Percentiles rank a stretch among this genome's conserved stretches.
Evolutionary conservation across 2,113 vertebrate genomes (phyloP).

Genomic region (Uria aalge): DNA sequence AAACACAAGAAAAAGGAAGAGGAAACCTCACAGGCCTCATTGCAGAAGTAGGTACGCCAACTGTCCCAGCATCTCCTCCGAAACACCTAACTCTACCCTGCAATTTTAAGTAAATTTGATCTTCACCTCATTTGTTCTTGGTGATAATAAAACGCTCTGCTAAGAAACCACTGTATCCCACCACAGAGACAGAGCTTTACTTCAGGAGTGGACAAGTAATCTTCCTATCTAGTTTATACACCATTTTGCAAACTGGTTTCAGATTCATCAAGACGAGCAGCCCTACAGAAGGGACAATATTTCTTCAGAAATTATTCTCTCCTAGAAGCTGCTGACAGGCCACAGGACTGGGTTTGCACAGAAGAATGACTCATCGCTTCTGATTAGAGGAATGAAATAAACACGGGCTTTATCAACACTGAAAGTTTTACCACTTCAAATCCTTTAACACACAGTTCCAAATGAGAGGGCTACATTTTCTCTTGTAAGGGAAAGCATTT

Average conservation of each 20-base stretch:
- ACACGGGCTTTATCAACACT: not conserved
- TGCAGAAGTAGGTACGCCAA: accelerated
- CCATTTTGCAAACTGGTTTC: not conserved
- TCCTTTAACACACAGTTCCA: not conserved
- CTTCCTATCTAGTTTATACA: not conserved
- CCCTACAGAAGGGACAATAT: not conserved
- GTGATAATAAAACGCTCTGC: not conserved
- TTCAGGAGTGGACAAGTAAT: not conserved
- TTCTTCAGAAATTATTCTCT: not conserved
- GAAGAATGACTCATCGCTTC: not conserved
- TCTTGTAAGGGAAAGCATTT: not conserved
- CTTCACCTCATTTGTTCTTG: not conserved
- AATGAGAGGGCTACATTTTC: not conserved
- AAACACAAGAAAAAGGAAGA: not conserved
- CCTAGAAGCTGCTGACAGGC: not conserved
- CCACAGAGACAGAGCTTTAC: not conserved
- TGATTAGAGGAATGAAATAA: not conserved
- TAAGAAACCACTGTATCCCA: not conserved
- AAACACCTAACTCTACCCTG: not conserved
- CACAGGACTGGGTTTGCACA: not conserved
- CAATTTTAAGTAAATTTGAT: not conserved
- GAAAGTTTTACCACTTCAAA: not conserved
- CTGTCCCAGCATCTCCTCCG: not conserved
- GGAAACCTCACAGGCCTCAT: not conserved
- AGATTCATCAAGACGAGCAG: accelerated